A percentile compares a stretch with the other conserved stretches of the same genome.
Evolutionary conservation across 2,888 invertebrate genomes (phyloP).

Genomic region (Polymixis flavicincta): DNA sequence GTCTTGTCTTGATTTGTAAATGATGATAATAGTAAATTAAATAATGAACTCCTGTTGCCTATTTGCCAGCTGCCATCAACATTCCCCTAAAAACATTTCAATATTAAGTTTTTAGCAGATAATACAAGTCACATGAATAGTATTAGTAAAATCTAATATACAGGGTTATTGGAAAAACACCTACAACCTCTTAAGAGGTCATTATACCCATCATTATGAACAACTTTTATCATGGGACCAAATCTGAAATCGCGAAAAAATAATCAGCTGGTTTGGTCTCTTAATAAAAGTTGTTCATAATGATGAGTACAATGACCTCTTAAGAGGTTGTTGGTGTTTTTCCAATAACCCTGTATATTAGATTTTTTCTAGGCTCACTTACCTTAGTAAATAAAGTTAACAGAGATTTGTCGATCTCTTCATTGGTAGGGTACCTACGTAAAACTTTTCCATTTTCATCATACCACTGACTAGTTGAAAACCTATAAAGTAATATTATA

Average conservation of each 20-base stretch:
- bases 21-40: constrained; percentile 88
- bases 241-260: too few species aligned
- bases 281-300: too few species aligned
- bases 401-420: constrained; percentile 87
- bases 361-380: constrained; percentile 44
- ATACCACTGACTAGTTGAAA: constrained; percentile 95
- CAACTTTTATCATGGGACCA: too few species aligned
- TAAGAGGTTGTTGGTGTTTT: too few species aligned
- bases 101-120: background rate
- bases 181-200: too few species aligned
- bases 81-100: constrained; percentile 81
- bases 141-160: too few species aligned
- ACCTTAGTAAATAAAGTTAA: constrained; percentile 86
- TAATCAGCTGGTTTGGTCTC: too few species aligned
- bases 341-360: too few species aligned
- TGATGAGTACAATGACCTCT: too few species aligned
- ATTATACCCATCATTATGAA: too few species aligned
- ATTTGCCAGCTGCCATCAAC: constrained; percentile 88
- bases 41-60: constrained; percentile 91
- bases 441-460: constrained; percentile 94
- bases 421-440: constrained; percentile 88
- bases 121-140: background rate
- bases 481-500: constrained; percentile 86
- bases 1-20: constrained; percentile 86
- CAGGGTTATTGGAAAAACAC: too few species aligned